These are phyloP conservation scores for Rhingia campestris DNA, from an alignment of 2,888 invertebrate species.

Conservation along the genomic window DNA sequence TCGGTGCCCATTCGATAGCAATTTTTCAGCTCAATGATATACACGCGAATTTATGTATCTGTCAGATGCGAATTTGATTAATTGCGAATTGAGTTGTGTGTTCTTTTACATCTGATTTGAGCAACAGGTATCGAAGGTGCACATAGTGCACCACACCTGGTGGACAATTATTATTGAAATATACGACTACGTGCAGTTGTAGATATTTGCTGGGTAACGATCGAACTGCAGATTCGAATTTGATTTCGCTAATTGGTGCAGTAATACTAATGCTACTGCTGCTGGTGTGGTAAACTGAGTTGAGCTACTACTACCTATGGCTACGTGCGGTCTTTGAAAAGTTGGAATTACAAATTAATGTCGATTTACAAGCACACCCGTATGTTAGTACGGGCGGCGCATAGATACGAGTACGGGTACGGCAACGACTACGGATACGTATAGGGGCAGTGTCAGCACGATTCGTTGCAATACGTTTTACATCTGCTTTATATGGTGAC, in stretches of 20 bases:
- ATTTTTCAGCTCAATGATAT: neutral
- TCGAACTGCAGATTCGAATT: conserved; percentile 1
- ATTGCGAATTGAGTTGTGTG: conserved; percentile 32
- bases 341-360: conserved; percentile 38
- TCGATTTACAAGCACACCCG: conserved; percentile 19
- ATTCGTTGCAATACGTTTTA: conserved; percentile 14
- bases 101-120: neutral
- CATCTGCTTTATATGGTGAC: conserved; percentile 7
- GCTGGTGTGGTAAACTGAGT: neutral
- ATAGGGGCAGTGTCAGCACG: neutral
- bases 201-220: neutral
- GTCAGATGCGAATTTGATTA: conserved; percentile 47
- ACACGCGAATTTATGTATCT: conserved; percentile 39
- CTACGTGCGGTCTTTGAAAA: conserved; percentile 32
- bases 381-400: neutral
- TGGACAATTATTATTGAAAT: neutral
- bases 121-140: conserved; percentile 11
- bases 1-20: neutral
- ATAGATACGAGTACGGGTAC: neutral
- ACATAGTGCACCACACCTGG: conserved; percentile 16
- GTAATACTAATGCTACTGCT: conserved; percentile 2
- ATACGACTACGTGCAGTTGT: neutral
- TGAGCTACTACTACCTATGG: neutral
- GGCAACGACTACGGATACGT: no score
- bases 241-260: conserved; percentile 41